Percentiles rank a stretch among this genome's conserved stretches.
phyloP scores from a whole-genome alignment of 2,888 invertebrate species.

The Teleiodes luculella region DNA sequence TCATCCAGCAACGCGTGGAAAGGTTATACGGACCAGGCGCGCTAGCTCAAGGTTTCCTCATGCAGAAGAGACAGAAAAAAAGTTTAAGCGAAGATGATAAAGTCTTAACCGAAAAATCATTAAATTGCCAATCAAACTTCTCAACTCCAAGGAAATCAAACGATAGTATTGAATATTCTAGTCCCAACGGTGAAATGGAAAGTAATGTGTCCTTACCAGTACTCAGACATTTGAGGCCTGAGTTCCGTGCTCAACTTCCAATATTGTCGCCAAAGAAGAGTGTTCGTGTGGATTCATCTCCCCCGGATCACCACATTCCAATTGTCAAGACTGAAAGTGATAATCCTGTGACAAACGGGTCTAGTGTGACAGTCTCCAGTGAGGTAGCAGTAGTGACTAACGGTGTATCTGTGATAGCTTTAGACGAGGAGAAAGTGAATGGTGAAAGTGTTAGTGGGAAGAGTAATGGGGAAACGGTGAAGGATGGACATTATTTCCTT shows the following conservation, averaged over 20 bases:
- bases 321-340: slow-evolving; percentile 45
- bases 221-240: slow-evolving; percentile 88
- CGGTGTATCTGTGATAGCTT: slow-evolving; percentile 65
- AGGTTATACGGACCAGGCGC: slow-evolving; percentile 92
- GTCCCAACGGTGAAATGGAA: slow-evolving; percentile 53
- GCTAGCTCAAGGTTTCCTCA: slow-evolving; percentile 90
- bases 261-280: slow-evolving; percentile 81
- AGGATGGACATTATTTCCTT: slow-evolving; percentile 89
- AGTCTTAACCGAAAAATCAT: slow-evolving; percentile 61
- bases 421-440: slow-evolving; percentile 39
- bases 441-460: slow-evolving; percentile 30
- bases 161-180: slow-evolving; percentile 44
- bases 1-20: slow-evolving; percentile 93
- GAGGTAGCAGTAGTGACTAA: slow-evolving; percentile 41
- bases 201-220: slow-evolving; percentile 81
- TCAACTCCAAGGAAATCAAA: slow-evolving; percentile 45
- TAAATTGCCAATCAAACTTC: slow-evolving; percentile 59
- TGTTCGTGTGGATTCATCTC: slow-evolving; percentile 53
- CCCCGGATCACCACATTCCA: slow-evolving; percentile 57
- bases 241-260: slow-evolving; percentile 90
- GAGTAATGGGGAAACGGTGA: slow-evolving; percentile 63
- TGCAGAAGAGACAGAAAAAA: slow-evolving; percentile 78
- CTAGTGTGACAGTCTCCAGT: slow-evolving; percentile 23
- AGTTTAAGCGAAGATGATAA: slow-evolving; percentile 66
- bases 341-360: slow-evolving; percentile 2